Conservation (phyloP, 1,140 invertebrate species). For the Planococcus citri region DNA sequence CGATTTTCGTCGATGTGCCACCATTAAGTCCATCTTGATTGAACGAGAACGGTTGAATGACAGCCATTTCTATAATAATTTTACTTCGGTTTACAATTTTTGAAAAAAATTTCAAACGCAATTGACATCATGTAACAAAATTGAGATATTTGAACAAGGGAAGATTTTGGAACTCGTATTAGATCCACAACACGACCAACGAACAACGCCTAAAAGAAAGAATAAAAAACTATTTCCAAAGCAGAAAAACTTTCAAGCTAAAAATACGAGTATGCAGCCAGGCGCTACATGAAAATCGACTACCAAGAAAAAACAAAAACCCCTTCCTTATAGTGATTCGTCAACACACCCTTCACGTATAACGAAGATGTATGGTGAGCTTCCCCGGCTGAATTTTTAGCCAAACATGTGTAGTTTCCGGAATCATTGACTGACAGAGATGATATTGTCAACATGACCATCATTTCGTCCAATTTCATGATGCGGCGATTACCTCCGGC, state of each 20-base stretch:
- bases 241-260: background rate
- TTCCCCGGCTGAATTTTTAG: slow-evolving; percentile 28
- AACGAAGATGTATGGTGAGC: slow-evolving; percentile 25
- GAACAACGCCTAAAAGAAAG: background rate
- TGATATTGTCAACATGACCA: slow-evolving; percentile 25
- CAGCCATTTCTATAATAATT: slow-evolving; percentile 43
- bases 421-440: slow-evolving; percentile 25
- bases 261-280: no score
- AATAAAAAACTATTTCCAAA: background rate
- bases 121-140: no score
- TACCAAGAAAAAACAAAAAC: background rate
- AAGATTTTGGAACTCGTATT: no score
- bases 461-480: background rate
- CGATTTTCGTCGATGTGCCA: slow-evolving; percentile 46
- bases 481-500: slow-evolving; percentile 8
- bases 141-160: no score
- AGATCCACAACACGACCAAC: background rate
- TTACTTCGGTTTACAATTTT: background rate
- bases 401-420: slow-evolving; percentile 29
- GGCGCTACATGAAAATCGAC: background rate
- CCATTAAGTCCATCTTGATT: slow-evolving; percentile 40
- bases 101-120: no score
- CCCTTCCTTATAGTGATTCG: background rate
- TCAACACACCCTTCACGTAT: slow-evolving; percentile 28
- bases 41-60: slow-evolving; percentile 50